Percentiles rank a stretch among this genome's conserved stretches.
phyloP scores from a whole-genome alignment of 2,888 invertebrate genomes.

The Diarsia dahlii region DNA sequence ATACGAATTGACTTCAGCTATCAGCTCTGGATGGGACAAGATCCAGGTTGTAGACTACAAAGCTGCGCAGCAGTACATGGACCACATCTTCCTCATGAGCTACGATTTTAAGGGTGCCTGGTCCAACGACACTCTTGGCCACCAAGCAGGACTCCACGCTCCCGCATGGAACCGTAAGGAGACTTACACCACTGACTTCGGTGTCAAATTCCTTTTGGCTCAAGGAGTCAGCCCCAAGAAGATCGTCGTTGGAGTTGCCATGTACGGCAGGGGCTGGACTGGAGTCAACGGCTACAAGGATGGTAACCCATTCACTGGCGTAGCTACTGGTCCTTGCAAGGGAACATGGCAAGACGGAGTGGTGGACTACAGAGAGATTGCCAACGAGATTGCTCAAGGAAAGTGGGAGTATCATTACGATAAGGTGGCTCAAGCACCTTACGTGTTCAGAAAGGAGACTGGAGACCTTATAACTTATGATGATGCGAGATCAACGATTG shows the following conservation, averaged over 20 bases:
- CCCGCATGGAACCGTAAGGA: conserved; percentile 86
- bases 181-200: conserved; percentile 88
- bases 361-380: conserved; percentile 87
- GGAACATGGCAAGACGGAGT: conserved; percentile 89
- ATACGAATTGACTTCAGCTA: conserved; percentile 88
- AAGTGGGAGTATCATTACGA: conserved; percentile 88
- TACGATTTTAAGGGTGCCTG: conserved; percentile 89
- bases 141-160: conserved; percentile 85
- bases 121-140: conserved; percentile 87
- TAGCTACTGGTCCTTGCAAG: conserved; percentile 86
- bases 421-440: conserved; percentile 86
- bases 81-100: conserved; percentile 88
- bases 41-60: conserved; percentile 88
- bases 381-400: conserved; percentile 83
- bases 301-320: conserved; percentile 85
- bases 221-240: conserved; percentile 88
- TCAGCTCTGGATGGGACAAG: conserved; percentile 89
- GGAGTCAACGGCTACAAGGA: conserved; percentile 83
- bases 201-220: conserved; percentile 84
- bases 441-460: conserved; percentile 85
- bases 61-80: conserved; percentile 87
- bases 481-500: conserved; percentile 86
- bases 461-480: conserved; percentile 88
- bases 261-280: conserved; percentile 89
- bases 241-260: conserved; percentile 87